Conservation (phyloP, 2,797 vertebrate genomes). For the Ceryle rudis region DNA sequence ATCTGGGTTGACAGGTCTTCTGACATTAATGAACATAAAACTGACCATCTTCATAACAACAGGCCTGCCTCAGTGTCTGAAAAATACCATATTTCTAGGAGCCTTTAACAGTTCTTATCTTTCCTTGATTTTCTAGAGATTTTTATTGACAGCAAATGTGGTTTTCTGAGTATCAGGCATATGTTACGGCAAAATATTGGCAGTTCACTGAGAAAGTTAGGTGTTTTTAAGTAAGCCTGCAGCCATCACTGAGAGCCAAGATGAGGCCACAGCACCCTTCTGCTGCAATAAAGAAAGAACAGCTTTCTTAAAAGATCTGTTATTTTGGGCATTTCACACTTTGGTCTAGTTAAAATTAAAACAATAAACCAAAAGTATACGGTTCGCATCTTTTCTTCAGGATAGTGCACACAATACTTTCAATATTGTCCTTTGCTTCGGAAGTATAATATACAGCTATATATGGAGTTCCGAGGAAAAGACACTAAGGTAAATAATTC, state of each 20-base stretch:
- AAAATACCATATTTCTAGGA: background rate
- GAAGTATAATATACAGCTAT: background rate
- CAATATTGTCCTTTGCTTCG: background rate
- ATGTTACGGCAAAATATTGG: background rate
- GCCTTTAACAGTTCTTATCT: background rate
- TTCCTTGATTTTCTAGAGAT: background rate
- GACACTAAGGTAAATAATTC: background rate
- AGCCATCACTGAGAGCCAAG: background rate
- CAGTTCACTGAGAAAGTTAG: background rate
- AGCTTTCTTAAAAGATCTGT: constrained; percentile 15
- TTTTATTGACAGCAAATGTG: background rate
- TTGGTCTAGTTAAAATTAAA: constrained; percentile 3
- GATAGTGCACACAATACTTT: background rate
- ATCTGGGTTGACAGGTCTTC: background rate
- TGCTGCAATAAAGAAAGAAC: background rate
- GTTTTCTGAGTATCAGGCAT: background rate
- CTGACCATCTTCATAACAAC: background rate
- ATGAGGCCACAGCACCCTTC: background rate
- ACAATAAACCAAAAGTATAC: background rate
- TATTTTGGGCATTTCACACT: background rate
- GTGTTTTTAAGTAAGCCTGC: background rate
- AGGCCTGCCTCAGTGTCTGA: background rate
- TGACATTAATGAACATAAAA: background rate
- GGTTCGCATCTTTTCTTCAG: background rate
- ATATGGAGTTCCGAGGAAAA: background rate